Evolutionary conservation across 1,140 invertebrate species (phyloP).

Genomic region (Drosophila dunni): DNA sequence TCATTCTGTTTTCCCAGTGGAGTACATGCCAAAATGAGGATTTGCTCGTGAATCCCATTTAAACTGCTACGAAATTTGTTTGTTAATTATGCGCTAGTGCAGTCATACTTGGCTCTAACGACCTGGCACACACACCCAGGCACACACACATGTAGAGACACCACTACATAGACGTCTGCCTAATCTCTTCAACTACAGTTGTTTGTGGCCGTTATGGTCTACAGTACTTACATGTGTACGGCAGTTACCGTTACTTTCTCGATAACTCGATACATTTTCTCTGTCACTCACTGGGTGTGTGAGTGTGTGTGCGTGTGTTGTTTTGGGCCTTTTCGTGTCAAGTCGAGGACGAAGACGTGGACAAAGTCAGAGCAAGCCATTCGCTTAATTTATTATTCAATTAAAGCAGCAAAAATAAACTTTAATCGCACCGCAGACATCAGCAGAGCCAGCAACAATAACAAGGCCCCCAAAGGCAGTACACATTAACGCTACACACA

Average conservation of each 20-base stretch:
- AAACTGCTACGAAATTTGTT: conserved; percentile 34
- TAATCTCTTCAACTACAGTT: conserved; percentile 29
- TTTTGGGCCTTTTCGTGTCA: conserved; percentile 33
- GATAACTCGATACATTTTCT: conserved; percentile 34
- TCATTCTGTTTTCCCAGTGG: no score
- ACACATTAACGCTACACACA: conserved; percentile 23
- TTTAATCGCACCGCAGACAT: conserved; percentile 75
- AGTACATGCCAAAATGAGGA: neutral
- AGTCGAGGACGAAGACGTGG: neutral
- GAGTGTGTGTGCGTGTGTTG: neutral
- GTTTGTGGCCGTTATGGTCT: conserved; percentile 28
- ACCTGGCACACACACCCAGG: conserved; percentile 2
- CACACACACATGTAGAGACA: neutral
- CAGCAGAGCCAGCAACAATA: conserved; percentile 43
- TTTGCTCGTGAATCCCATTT: conserved; percentile 22
- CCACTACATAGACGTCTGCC: conserved; percentile 4
- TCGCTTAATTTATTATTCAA: conserved; percentile 81
- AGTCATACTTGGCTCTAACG: conserved; percentile 20
- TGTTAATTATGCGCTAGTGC: conserved; percentile 31
- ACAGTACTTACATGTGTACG: conserved; percentile 31
- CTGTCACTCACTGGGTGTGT: neutral
- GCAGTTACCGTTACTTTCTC: conserved; percentile 45
- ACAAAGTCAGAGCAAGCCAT: conserved; percentile 39
- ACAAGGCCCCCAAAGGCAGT: conserved; percentile 42
- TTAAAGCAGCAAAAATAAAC: conserved; percentile 78